Evolutionary conservation across 2,113 vertebrate genomes (phyloP).

Genomic region (Cathartes aura): DNA sequence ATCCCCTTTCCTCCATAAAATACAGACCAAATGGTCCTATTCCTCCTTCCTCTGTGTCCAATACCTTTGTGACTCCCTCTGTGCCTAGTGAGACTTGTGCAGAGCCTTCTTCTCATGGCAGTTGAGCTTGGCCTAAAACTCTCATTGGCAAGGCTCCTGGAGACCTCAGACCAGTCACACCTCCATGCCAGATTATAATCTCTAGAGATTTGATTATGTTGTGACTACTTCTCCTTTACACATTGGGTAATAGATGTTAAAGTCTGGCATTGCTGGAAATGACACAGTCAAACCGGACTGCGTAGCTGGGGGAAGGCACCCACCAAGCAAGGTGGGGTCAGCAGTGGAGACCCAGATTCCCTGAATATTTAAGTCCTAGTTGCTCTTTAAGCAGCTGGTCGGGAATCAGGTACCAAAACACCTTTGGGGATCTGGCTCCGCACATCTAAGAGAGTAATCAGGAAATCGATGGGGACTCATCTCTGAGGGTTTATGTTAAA

Average conservation of each 20-base stretch:
- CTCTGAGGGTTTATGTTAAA: background rate
- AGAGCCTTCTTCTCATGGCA: background rate
- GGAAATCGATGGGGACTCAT: background rate
- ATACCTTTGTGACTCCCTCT: background rate
- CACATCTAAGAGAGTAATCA: background rate
- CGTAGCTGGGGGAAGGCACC: background rate
- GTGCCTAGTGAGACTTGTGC: background rate
- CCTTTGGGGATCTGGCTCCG: background rate
- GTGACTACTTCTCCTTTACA: background rate
- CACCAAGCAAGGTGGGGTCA: background rate
- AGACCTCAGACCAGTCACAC: background rate
- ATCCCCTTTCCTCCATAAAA: background rate
- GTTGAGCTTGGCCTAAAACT: background rate
- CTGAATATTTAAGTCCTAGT: background rate
- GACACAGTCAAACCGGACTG: background rate
- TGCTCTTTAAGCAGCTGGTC: background rate
- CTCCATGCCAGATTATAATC: background rate
- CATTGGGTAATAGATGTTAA: background rate
- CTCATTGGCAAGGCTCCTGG: background rate
- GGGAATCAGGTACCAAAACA: background rate
- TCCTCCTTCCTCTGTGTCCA: background rate
- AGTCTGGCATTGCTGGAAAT: background rate
- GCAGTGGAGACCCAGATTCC: background rate
- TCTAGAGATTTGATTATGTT: background rate
- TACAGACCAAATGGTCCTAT: background rate